Percentiles rank a stretch among this genome's conserved stretches.
phyloP scores from a whole-genome alignment of 2,113 vertebrate genomes.

The Tiliqua scincoides region DNA sequence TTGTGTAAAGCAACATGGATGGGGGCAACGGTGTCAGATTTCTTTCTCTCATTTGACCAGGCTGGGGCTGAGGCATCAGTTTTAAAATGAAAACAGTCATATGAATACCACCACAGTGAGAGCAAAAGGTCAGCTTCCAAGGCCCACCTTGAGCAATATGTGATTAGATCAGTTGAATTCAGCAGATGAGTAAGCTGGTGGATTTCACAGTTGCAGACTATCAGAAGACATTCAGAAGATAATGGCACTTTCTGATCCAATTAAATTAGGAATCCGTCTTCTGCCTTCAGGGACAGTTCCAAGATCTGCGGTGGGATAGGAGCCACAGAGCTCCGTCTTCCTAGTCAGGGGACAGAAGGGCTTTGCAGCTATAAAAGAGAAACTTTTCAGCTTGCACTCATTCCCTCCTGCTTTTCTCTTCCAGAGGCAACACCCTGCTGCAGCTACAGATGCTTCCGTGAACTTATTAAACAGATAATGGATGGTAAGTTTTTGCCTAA shows the following conservation, averaged over 20 bases:
- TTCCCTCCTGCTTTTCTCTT: not conserved
- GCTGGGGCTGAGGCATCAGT: too few relatives aligned
- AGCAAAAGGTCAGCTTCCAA: not conserved
- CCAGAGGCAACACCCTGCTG: not conserved
- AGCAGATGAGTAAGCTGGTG: constrained; percentile 21
- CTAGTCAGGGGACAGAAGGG: constrained; percentile 18
- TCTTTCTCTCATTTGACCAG: too few relatives aligned
- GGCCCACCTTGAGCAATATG: not conserved
- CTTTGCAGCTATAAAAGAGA: constrained; percentile 10
- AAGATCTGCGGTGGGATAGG: not conserved
- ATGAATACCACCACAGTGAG: not conserved
- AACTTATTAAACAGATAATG: not conserved
- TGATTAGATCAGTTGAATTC: constrained; percentile 25
- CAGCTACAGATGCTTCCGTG: not conserved
- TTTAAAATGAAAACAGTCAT: not conserved
- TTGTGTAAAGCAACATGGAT: too few relatives aligned
- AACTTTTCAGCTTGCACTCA: not conserved
- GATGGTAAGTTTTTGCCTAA: not conserved
- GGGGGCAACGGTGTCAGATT: too few relatives aligned
- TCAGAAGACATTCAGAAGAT: not conserved
- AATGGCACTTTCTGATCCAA: constrained; percentile 22
- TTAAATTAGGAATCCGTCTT: not conserved
- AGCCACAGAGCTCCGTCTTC: not conserved
- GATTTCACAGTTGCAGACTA: constrained; percentile 27
- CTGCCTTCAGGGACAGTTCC: constrained; percentile 14